phyloP scores from a whole-genome alignment of 2,888 invertebrate species.

The Eilema sororculum region DNA sequence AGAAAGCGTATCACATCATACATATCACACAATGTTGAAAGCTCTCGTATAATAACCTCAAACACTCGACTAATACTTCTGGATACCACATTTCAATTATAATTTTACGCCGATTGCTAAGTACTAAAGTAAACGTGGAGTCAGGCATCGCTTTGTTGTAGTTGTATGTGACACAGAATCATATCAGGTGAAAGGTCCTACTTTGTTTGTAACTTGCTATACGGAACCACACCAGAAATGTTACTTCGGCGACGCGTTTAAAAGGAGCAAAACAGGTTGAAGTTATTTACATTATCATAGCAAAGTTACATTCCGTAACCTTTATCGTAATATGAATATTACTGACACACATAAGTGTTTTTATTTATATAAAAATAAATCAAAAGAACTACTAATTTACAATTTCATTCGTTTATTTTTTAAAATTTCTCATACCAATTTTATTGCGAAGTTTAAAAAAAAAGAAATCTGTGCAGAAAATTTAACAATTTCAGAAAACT shows the following conservation, averaged over 20 bases:
- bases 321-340: no score
- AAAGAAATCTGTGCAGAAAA: no score
- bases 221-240: background rate
- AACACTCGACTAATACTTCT: slow-evolving; percentile 20
- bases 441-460: no score
- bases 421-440: no score
- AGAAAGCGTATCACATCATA: slow-evolving; percentile 38
- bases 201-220: background rate
- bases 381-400: no score
- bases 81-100: slow-evolving; percentile 9
- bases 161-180: background rate
- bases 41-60: slow-evolving; percentile 37
- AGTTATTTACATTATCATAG: background rate
- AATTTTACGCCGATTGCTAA: slow-evolving; percentile 7
- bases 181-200: background rate
- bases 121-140: slow-evolving; percentile 19
- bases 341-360: no score
- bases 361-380: no score
- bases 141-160: background rate
- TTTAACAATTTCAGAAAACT: no score
- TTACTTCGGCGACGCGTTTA: background rate
- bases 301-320: background rate
- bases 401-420: no score
- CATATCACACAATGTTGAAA: slow-evolving; percentile 25
- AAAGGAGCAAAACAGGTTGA: background rate